phyloP scores from a whole-genome alignment of 1,140 invertebrate genomes.

The Limonius californicus region DNA sequence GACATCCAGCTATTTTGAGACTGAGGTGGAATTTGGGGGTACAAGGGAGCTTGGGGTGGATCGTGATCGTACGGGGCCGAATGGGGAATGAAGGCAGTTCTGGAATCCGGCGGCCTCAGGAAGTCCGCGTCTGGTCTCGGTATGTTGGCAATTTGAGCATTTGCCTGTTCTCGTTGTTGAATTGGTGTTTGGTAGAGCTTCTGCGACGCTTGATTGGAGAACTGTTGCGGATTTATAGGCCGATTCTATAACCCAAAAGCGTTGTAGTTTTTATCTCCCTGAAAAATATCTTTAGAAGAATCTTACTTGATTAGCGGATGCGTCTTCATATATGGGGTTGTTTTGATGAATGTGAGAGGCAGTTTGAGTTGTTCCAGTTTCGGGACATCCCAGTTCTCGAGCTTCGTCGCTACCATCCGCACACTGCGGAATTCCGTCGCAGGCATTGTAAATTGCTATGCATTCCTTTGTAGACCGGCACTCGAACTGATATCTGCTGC shows the following conservation, averaged over 20 bases:
- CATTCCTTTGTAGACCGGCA: slow-evolving; percentile 84
- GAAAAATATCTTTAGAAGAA: neutral
- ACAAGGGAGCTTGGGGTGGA: slow-evolving; percentile 26
- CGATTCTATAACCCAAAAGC: neutral
- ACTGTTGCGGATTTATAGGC: neutral
- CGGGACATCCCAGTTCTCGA: slow-evolving; percentile 71
- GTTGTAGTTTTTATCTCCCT: too few species aligned
- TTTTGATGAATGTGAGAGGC: slow-evolving; percentile 22
- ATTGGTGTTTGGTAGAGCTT: neutral
- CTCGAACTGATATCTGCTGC: slow-evolving; percentile 81
- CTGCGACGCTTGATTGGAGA: neutral
- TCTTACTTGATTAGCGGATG: neutral
- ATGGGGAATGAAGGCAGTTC: slow-evolving; percentile 24
- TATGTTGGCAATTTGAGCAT: neutral
- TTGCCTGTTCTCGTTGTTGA: slow-evolving; percentile 6
- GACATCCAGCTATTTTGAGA: slow-evolving; percentile 31
- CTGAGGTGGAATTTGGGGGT: slow-evolving; percentile 8
- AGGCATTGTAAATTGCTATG: slow-evolving; percentile 93
- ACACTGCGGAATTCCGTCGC: slow-evolving; percentile 92
- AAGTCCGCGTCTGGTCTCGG: slow-evolving; percentile 32
- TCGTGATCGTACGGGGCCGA: slow-evolving; percentile 17
- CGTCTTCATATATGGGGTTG: neutral
- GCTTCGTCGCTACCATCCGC: slow-evolving; percentile 88
- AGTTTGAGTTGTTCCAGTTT: slow-evolving; percentile 20
- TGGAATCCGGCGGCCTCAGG: slow-evolving; percentile 27